Base-by-base conservation (phyloP, 1,140 invertebrate genomes). In the Formica exsecta region DNA sequence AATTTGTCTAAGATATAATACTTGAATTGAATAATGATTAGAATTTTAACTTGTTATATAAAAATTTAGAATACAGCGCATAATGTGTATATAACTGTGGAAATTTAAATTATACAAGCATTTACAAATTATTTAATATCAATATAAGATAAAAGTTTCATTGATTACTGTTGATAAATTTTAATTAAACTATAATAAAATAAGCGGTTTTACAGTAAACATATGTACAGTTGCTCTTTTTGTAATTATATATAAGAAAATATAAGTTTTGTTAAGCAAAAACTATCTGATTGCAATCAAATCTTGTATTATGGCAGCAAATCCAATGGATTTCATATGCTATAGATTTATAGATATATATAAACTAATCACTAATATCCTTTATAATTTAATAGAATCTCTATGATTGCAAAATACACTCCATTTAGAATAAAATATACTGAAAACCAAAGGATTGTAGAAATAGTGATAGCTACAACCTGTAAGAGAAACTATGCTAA, bases 401-500 rank as follows among this genome's bases (percentile, higher is more conserved):
- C 61, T 70, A 5, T 48, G 85, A 74, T 54, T 66, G 86, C 5
- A 11, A 36, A 70, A 70, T 68, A 54, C 38, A 62, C 22, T 80
- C 32, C 86, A 77, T 54, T 29, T 25, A 85, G 62, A 90, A 85
- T 70, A 90, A 90, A 89, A 87, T 68, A 61, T 87, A 89, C 38
- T 87, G 85, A 90, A 86, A 51, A 90, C 48, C 66, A 90, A 89
- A 89, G 16, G 22, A 89, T 86, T 75, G 25, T 41, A 86, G 57
- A 57, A 89, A 79, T 51, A 89, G 22, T 86, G 64, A 79, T 80
- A 32, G 32, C 32, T 32, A 32, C 13, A 90, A 86, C 76, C 65
- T 87, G 76, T 59, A 87, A 90, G 81, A 87, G 59, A 87, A 89
- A 81, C 70, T 90, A 54, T 85, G 66, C 79, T 87, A 65, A 89